Evolutionary conservation across 1,140 invertebrate genomes (phyloP).

Genomic region (Anadara kagoshimensis): DNA sequence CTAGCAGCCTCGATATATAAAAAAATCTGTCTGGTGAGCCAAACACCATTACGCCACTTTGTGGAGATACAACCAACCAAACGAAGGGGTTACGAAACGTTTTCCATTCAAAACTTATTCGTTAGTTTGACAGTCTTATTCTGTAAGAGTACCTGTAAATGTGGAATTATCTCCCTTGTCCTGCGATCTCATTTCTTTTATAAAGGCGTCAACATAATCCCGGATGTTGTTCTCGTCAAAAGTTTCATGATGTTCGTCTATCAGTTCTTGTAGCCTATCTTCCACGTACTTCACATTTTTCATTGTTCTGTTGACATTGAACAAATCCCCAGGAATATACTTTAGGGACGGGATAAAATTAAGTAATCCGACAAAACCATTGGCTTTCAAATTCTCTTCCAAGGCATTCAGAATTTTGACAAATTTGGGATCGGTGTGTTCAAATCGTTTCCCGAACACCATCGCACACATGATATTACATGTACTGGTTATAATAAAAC

Average conservation of each 20-base stretch:
- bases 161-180: background rate
- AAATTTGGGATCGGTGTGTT: constrained; percentile 71
- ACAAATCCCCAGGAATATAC: background rate
- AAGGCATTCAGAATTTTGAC: constrained; percentile 9
- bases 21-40: too few relatives aligned
- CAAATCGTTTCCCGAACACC: constrained; percentile 90
- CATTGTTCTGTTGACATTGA: background rate
- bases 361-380: constrained; percentile 6
- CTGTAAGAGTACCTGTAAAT: constrained; percentile 67
- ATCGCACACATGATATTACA: constrained; percentile 94
- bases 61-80: too few relatives aligned
- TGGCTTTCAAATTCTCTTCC: background rate
- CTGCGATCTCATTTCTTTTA: constrained; percentile 3
- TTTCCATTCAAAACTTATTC: too few relatives aligned
- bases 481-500: constrained; percentile 77
- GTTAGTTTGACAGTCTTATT: too few relatives aligned
- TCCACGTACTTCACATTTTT: background rate
- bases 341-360: constrained; percentile 40
- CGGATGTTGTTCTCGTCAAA: constrained; percentile 20
- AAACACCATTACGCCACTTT: too few relatives aligned
- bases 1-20: too few relatives aligned
- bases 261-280: background rate
- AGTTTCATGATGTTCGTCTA: constrained; percentile 13
- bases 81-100: too few relatives aligned
- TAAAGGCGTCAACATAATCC: constrained; percentile 29